Conservation (phyloP, 2,797 vertebrate genomes). For the Smutsia temminckii region DNA sequence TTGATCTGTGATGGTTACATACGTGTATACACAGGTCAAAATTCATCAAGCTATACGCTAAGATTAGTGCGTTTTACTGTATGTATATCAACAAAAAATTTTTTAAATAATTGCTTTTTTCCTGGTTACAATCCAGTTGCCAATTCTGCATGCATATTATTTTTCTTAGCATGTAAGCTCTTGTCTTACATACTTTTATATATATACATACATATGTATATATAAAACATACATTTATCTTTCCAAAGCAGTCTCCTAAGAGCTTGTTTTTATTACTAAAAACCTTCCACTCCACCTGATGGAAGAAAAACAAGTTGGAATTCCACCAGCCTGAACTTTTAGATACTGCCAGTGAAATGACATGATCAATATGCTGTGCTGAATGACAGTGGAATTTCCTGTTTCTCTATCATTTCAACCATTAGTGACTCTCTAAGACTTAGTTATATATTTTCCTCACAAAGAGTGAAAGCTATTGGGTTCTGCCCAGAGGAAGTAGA, state of each 20-base stretch:
- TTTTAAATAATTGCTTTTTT: neutral
- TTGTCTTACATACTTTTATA: neutral
- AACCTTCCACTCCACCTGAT: neutral
- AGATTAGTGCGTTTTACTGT: no score
- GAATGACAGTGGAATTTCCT: neutral
- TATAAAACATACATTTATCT: neutral
- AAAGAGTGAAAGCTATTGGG: neutral
- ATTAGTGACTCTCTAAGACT: neutral
- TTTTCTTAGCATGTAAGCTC: neutral
- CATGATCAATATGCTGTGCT: neutral
- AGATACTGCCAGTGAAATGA: neutral
- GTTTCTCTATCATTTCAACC: neutral
- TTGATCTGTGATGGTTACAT: no score
- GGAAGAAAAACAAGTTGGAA: neutral
- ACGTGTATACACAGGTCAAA: no score
- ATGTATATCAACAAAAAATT: no score
- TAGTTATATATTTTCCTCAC: neutral
- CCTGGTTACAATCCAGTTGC: neutral
- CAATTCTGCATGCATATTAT: neutral
- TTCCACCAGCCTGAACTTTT: neutral
- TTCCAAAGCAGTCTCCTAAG: neutral
- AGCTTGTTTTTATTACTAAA: neutral
- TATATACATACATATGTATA: neutral
- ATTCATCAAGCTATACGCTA: no score
- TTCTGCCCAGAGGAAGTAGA: neutral